Conservation (phyloP, 2,797 vertebrate genomes). For the Argya squamiceps region DNA sequence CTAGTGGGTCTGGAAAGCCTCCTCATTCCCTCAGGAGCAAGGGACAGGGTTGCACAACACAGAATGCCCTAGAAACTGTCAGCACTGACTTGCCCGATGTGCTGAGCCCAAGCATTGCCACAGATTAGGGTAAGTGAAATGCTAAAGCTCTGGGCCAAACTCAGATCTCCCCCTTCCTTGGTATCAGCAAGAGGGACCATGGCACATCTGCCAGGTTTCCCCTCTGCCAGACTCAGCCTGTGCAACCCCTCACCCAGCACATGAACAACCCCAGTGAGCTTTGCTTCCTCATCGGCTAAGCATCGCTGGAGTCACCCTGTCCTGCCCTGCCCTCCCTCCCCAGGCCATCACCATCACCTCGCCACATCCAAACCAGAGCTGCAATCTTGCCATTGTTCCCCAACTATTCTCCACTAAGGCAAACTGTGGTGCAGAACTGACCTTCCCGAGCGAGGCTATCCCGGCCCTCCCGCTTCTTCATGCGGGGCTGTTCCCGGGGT, state of each 20-base stretch:
- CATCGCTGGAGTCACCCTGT: neutral
- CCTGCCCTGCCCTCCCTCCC: neutral
- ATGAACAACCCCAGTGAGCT: neutral
- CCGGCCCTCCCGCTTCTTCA: neutral
- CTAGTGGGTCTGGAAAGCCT: neutral
- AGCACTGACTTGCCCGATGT: accelerated
- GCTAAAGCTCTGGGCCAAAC: accelerated
- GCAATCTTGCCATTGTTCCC: neutral
- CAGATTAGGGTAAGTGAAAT: neutral
- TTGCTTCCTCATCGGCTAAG: neutral
- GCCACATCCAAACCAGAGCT: neutral
- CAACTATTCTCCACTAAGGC: neutral
- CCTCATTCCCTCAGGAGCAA: neutral
- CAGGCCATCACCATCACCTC: neutral
- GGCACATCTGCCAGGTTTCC: neutral
- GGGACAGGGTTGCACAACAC: neutral
- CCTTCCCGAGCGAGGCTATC: neutral
- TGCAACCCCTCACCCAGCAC: neutral
- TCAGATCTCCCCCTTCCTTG: neutral
- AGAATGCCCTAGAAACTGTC: neutral
- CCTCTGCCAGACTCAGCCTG: neutral
- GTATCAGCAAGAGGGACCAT: neutral
- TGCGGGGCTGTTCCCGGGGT: neutral
- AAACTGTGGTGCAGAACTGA: neutral
- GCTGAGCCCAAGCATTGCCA: neutral